phyloP scores from a whole-genome alignment of 35 echinoderm and acorn worm species.

The Apostichopus parvimensis region DNA sequence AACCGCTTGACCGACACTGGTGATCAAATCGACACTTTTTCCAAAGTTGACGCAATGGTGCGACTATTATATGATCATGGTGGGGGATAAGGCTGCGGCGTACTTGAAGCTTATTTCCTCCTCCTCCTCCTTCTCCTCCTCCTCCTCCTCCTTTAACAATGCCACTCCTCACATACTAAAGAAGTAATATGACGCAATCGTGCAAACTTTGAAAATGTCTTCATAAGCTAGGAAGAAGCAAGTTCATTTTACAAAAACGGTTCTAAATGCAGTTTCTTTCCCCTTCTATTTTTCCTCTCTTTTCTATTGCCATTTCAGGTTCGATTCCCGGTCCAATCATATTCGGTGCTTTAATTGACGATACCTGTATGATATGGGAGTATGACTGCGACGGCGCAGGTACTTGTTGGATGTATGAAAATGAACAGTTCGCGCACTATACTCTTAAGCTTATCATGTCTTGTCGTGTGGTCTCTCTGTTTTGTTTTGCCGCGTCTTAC shows the following conservation, averaged over 20 bases:
- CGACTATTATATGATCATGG: too few species aligned
- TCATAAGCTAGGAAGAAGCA: too few species aligned
- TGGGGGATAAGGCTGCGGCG: too few species aligned
- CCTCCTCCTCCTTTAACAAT: too few species aligned
- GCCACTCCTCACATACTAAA: too few species aligned
- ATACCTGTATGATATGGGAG: constrained; percentile 64
- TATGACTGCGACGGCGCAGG: constrained; percentile 54
- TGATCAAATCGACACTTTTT: neutral
- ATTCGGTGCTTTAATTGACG: constrained; percentile 62
- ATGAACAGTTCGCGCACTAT: neutral
- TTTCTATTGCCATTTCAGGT: constrained; percentile 1
- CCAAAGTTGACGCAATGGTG: neutral
- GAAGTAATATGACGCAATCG: too few species aligned
- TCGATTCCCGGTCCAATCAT: constrained; percentile 78
- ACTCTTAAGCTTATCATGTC: neutral
- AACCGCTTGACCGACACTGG: neutral
- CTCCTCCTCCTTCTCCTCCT: too few species aligned
- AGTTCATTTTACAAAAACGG: too few species aligned
- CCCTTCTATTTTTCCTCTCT: neutral
- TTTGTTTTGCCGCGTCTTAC: neutral
- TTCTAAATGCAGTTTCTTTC: neutral
- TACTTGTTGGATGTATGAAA: constrained; percentile 75
- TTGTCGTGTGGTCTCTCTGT: constrained; percentile 20
- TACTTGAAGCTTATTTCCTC: too few species aligned
- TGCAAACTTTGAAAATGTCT: too few species aligned